Percentiles rank a stretch among this genome's conserved stretches.
These are phyloP conservation scores for Picus viridis DNA, from an alignment of 2,797 vertebrate species.

Conservation along the genomic window DNA sequence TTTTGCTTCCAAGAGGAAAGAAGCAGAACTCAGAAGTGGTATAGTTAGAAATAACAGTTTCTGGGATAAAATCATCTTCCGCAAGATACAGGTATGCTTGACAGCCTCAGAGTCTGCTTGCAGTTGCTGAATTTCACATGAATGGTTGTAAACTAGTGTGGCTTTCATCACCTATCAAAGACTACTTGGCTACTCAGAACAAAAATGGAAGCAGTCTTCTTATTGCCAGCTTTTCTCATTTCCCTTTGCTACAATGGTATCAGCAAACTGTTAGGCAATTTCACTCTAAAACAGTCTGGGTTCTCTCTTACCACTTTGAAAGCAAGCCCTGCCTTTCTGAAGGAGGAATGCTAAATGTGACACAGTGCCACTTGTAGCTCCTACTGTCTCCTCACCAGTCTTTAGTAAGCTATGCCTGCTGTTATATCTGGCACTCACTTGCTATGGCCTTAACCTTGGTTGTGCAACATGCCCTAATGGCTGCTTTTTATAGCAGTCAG, in stretches of 20 bases:
- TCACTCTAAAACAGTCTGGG: not conserved
- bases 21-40: constrained; percentile 90
- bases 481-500: constrained; percentile 22
- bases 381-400: not conserved
- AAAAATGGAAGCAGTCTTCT: not conserved
- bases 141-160: not conserved
- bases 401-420: not conserved
- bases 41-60: constrained; percentile 92
- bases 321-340: not conserved
- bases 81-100: constrained; percentile 90
- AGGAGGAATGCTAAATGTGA: constrained; percentile 1
- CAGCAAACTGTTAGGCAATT: not conserved
- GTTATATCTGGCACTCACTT: not conserved
- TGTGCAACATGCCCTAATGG: not conserved
- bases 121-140: not conserved
- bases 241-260: not conserved
- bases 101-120: not conserved
- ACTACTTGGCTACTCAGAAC: not conserved
- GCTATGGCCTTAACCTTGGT: not conserved
- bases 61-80: constrained; percentile 96
- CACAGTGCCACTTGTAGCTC: not conserved
- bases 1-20: constrained; percentile 93
- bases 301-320: not conserved
- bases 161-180: not conserved
- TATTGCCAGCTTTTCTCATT: not conserved